These are phyloP conservation scores for Monarcha castaneiventris DNA, from an alignment of 2,113 vertebrate genomes.

Conservation along the genomic window DNA sequence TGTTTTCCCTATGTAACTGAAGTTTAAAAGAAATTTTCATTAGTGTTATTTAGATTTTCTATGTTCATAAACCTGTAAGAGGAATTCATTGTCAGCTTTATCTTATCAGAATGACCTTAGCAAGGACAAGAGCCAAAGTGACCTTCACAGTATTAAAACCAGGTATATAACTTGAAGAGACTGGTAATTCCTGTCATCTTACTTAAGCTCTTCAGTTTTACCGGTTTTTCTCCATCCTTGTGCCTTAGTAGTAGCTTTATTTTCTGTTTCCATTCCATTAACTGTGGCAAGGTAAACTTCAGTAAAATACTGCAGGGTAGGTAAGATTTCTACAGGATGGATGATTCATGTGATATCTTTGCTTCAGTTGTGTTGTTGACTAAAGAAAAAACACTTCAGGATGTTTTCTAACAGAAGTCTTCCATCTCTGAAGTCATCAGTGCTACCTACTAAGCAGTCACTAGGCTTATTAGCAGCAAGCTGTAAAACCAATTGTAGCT, in stretches of 20 bases:
- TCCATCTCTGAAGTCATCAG: conserved; percentile 17
- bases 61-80: not conserved
- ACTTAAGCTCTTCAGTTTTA: conserved; percentile 24
- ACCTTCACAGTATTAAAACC: conserved; percentile 40
- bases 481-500: not conserved
- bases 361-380: not conserved
- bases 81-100: not conserved
- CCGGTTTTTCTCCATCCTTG: conserved; percentile 30
- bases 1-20: conserved; percentile 35
- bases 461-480: not conserved
- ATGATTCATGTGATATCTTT: not conserved
- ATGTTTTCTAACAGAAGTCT: conserved; percentile 7
- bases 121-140: conserved; percentile 55
- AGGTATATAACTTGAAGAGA: conserved; percentile 37
- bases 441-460: not conserved
- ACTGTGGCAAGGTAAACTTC: not conserved
- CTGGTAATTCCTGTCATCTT: not conserved
- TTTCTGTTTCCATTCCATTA: conserved; percentile 21
- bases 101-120: not conserved
- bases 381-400: not conserved
- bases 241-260: conserved; percentile 51
- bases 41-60: not conserved
- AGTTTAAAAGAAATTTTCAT: not conserved
- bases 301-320: not conserved
- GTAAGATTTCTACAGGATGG: not conserved